Conservation (phyloP, 2,888 invertebrate species). For the Calameuta idolon region DNA sequence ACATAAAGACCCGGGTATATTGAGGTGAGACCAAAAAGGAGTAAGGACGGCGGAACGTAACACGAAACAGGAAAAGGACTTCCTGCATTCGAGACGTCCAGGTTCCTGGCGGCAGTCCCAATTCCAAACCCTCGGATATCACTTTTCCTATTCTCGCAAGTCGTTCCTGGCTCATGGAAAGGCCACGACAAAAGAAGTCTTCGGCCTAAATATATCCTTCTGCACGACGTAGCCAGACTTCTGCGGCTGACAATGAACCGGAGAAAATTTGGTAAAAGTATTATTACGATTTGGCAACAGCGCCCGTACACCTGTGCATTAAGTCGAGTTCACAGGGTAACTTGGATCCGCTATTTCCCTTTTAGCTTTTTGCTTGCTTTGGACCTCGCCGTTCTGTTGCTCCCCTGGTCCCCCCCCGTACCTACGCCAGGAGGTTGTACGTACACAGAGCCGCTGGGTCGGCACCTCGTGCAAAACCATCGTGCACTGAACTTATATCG, state of each 20-base stretch:
- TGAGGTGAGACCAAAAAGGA: background rate
- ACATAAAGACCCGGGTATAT: background rate
- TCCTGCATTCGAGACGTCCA: background rate
- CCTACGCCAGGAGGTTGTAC: background rate
- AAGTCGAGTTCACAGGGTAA: background rate
- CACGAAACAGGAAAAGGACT: conserved; percentile 9
- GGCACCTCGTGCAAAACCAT: background rate
- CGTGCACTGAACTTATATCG: background rate
- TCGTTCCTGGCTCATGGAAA: background rate
- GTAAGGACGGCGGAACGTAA: background rate
- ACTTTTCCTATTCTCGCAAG: background rate
- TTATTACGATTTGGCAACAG: conserved; percentile 31
- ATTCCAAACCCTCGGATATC: background rate
- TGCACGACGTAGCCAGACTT: conserved; percentile 16
- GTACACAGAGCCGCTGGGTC: background rate
- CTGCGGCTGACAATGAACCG: background rate
- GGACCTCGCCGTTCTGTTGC: background rate
- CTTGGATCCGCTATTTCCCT: conserved; percentile 22
- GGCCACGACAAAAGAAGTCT: background rate
- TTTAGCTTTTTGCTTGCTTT: conserved; percentile 27
- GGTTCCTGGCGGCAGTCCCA: background rate
- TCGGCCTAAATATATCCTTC: conserved; percentile 11
- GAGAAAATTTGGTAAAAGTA: background rate
- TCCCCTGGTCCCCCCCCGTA: background rate
- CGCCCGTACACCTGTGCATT: conserved; percentile 30